These are phyloP conservation scores for Lophotriccus pileatus DNA, from an alignment of 2,797 vertebrate species.

Conservation along the genomic window DNA sequence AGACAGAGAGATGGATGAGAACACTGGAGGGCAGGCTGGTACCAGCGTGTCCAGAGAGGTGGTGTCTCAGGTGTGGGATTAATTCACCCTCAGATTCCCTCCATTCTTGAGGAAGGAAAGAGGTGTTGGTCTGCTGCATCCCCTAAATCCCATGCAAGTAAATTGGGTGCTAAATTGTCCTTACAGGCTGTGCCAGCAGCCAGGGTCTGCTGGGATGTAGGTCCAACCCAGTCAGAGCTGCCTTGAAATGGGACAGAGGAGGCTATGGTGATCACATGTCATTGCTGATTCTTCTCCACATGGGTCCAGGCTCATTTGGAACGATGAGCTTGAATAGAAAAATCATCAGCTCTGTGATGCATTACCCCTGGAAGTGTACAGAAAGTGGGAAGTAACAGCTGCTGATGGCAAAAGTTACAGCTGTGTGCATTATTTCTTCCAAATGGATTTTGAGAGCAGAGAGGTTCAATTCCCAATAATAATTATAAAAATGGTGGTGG, in stretches of 20 bases:
- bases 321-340: not conserved
- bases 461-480: not conserved
- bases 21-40: not conserved
- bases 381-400: not conserved
- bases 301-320: not conserved
- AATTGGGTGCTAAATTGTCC: not conserved
- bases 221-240: not conserved
- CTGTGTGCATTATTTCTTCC: not conserved
- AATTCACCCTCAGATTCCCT: not conserved
- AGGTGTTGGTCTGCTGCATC: not conserved
- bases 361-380: not conserved
- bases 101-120: not conserved
- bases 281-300: not conserved
- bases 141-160: not conserved
- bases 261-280: not conserved
- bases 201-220: not conserved
- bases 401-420: constrained; percentile 2
- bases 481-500: not conserved
- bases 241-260: not conserved
- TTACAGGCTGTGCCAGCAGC: not conserved
- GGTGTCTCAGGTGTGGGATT: not conserved
- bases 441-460: not conserved
- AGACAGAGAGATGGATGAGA: not conserved
- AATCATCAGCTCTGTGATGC: not conserved
- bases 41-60: not conserved